Evolutionary conservation across 1,140 invertebrate genomes (phyloP), one percentile per base, ranked within the genome.

Genomic region (Apis laboriosa): DNA sequence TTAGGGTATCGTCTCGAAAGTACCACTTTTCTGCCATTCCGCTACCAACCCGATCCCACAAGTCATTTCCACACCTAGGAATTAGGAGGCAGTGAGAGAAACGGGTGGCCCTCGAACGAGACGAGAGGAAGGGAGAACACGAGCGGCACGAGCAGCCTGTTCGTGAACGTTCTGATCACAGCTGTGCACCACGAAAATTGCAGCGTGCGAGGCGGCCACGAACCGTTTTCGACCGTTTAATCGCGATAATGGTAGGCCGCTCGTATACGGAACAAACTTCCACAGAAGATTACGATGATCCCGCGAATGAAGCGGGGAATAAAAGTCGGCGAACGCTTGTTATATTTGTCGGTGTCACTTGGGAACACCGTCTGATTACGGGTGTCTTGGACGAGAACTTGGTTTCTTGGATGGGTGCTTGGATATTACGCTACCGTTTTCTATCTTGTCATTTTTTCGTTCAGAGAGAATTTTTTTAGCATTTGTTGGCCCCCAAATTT

Each of bases 11-110:
- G 86, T 71, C 77, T 77, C 61, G 83, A 85, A 87, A 88, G 86
- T 88, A 83, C 87, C 83, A 88, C 87, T 88, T 88, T 88, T 83
- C 79, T 85, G 83, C 83, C 79, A 85, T 85, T 85, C 67, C 76
- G 86, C 83, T 87, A 85, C 86, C 83, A 88, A 60, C 79, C 34
- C 87, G 83, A 87, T 87, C 87, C 79, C 83, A 88, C 86, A 87
- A 88, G 87, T 88, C 87, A 88, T 88, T 88, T 88, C 87, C 86
- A 87, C 87, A 88, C 87, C 87, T 88, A 88, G 86, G 72, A 71
- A 88, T 88, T 88, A 88, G 77, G 78, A 86, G 85, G 34, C 53
- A 83, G 53, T 28, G 9, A 67, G 67, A 76, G 56, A 67, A 77
- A 84, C 60, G 56, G 15, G 9, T 24, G 28, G 28, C 17, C 9